Base-by-base conservation (phyloP, 1,140 invertebrate species). In the Ptiloglossa arizonensis region DNA sequence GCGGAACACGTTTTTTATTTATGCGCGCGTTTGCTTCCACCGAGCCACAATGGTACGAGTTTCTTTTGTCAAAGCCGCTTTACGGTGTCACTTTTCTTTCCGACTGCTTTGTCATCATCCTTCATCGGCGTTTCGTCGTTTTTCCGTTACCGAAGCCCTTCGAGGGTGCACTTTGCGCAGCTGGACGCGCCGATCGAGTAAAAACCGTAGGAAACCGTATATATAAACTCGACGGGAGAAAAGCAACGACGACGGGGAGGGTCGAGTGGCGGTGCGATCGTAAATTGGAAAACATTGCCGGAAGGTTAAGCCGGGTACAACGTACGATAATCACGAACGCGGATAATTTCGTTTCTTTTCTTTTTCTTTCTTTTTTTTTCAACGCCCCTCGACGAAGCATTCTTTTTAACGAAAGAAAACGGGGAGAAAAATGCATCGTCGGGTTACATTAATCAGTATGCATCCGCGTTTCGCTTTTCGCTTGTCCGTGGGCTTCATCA, bases 391-490 rank as follows among this genome's bases (percentile, higher is more conserved):
- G 24, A 0, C 24, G 3, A n/a, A n/a, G 29, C n/a, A 19, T 27
- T 11, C n/a, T 5, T 35, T 24, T 22, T 41, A 48, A 8, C 19
- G 17, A 69, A 19, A 4, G n/a, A 17, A 5, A 4, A 5, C 22
- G 17, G 24, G 8, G 19, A 64, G 38, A 38, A 27, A 38, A 75
- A 15, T 35, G 41, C 73, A 68, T 35, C 41, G 64, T 75, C 73
- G 22, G 22, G 9, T 35, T 48, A 22, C 59, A 75, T 57, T 69
- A 69, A 69, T 56, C 73, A n/a, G 56, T 44, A 66, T 41, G 41
- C 41, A 11, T 27, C 19, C 52, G 24, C 8, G 73, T 59, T 59
- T 57, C 29, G 9, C 63, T 57, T 68, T 57, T 67, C 66, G 48
- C n/a, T 56, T 24, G n/a, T 32, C 24, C 29, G 48, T 44, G 13